Evolutionary conservation across 30 jellyfish, hydroid and myxozoan species (phyloP).

Genomic region (Pelagia noctiluca): DNA sequence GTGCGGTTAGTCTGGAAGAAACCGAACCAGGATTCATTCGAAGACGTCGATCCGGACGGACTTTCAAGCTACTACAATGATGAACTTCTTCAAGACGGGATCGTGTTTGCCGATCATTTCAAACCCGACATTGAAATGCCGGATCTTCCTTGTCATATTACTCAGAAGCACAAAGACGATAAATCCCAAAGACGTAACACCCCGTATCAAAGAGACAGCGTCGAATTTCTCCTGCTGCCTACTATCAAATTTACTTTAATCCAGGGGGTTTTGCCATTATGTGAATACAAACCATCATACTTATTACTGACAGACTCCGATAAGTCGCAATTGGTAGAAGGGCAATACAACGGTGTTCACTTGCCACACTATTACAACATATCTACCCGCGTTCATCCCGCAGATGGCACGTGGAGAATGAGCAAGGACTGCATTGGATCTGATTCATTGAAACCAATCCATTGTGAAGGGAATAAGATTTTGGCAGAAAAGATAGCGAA

Average conservation of each 20-base stretch:
- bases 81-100: constrained; percentile 67
- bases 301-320: constrained; percentile 31
- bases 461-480: constrained; percentile 73
- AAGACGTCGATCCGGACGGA: constrained; percentile 20
- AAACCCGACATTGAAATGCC: constrained; percentile 50
- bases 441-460: constrained; percentile 67
- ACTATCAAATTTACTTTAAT: constrained; percentile 38
- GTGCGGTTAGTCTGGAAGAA: constrained; percentile 76
- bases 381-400: constrained; percentile 67
- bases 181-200: constrained; percentile 47
- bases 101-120: constrained; percentile 64
- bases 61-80: constrained; percentile 66
- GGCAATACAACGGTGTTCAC: constrained; percentile 79
- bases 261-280: constrained; percentile 35
- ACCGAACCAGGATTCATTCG: constrained; percentile 33
- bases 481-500: constrained; percentile 54
- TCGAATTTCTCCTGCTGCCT: constrained; percentile 73
- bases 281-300: constrained; percentile 75
- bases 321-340: constrained; percentile 46
- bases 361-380: constrained; percentile 77
- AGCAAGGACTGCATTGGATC: constrained; percentile 68
- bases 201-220: constrained; percentile 85
- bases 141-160: constrained; percentile 77
- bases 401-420: constrained; percentile 78
- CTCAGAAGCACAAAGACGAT: constrained; percentile 27